Evolutionary conservation across 2,888 invertebrate species (phyloP), one percentile per base, ranked within the genome.

Genomic region (Cybosia mesomella): DNA sequence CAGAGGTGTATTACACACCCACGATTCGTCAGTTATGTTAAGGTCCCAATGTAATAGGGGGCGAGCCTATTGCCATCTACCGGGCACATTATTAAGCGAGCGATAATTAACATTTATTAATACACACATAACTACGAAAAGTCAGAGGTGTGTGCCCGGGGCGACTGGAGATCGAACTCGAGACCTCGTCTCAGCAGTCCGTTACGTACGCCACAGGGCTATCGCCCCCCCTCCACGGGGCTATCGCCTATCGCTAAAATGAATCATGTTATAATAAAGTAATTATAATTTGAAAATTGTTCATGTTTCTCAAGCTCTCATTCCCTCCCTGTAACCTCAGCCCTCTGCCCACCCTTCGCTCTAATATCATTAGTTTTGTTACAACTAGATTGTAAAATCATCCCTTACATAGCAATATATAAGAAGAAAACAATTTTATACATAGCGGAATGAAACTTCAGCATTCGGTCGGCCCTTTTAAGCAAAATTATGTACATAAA

Each of bases 371-470:
- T 28, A 61, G 11, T 61, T 49, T 62, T 32, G 49, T 32, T 13
- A 49, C 3, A 24, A 21, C 8, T 32, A 34, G 21, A 69, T 55
- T 63, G 36, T 54, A 67, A 64, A 64, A 65, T 62, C 58, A 71
- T 22, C 43, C 67, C 34, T 54, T 57, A 53, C 57, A 28, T 32
- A 68, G 66, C 54, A 32, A 49, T 65, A 68, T 67, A 59, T 67
- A 57, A 67, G 68, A 74, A 13, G 13, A 66, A 57, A 58, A 71
- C 49, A 36, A 53, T 62, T 53, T 62, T 62, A 43, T 58, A 65
- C 24, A 58, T 72, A 72, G 7, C 32, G 22, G 68, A 75, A 75
- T 68, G 70, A 68, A 60, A 70, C 68, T 65, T 68, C 73, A 72
- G 68, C 69, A 39, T 49, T 62, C 55, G 54, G 58, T 63, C 65